A percentile compares a stretch with the other conserved stretches of the same genome.
Evolutionary conservation across 2,888 invertebrate genomes (phyloP).

Genomic region (Arge pagana): DNA sequence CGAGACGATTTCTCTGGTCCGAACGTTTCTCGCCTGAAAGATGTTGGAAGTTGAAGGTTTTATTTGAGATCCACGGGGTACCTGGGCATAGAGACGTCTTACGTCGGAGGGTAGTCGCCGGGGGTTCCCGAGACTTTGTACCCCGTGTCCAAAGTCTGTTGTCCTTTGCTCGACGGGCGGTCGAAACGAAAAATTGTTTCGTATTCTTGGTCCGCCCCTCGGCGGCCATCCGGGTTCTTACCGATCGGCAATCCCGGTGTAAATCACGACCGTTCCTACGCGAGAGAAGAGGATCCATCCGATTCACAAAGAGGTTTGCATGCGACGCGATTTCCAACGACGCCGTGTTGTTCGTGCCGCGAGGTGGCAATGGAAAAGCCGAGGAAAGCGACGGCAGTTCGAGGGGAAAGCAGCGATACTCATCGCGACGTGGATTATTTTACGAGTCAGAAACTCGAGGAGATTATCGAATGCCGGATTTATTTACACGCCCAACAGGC

Average conservation of each 20-base stretch:
- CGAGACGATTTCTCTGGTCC: too few species aligned
- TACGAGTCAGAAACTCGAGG: too few species aligned
- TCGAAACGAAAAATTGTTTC: not conserved
- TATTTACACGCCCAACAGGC: too few species aligned
- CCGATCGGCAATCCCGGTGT: not conserved
- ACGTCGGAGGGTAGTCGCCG: conserved; percentile 34
- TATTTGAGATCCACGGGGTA: conserved; percentile 38
- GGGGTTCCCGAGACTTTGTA: conserved; percentile 30
- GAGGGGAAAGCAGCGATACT: too few species aligned
- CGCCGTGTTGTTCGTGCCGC: too few species aligned
- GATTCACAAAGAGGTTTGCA: not conserved
- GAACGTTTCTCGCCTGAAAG: too few species aligned
- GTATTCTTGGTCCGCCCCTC: not conserved
- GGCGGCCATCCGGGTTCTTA: not conserved
- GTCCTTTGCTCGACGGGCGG: conserved; percentile 36
- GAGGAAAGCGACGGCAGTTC: too few species aligned
- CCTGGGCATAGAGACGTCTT: conserved; percentile 39
- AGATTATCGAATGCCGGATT: too few species aligned
- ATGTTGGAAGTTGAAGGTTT: too few species aligned
- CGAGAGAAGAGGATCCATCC: not conserved
- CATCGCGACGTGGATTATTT: too few species aligned
- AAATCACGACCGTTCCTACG: not conserved
- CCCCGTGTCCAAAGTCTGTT: conserved; percentile 36
- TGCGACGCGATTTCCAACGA: too few species aligned
- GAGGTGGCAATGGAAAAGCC: too few species aligned